Evolutionary conservation across 1,140 invertebrate genomes (phyloP).

Genomic region (Drusus annulatus): DNA sequence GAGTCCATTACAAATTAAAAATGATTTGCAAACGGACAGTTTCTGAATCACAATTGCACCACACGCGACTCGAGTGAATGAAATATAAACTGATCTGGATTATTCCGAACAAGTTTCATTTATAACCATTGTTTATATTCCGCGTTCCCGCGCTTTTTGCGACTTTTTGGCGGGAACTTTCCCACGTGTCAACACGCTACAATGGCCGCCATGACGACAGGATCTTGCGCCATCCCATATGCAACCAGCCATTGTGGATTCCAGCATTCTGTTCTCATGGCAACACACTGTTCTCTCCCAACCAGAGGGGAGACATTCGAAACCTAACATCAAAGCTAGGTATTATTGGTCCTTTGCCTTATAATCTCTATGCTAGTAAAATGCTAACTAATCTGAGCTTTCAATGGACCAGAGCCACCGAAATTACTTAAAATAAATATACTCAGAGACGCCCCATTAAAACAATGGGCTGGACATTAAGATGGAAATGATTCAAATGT

Average conservation of each 20-base stretch:
- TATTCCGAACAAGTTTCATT: slow-evolving; percentile 57
- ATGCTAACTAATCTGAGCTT: too few relatives aligned
- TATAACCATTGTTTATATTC: slow-evolving; percentile 65
- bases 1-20: slow-evolving; percentile 45
- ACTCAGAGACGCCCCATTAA: not conserved
- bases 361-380: not conserved
- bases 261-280: slow-evolving; percentile 21
- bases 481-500: too few relatives aligned
- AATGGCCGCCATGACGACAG: slow-evolving; percentile 58
- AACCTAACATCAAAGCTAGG: too few relatives aligned
- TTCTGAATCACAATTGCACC: slow-evolving; percentile 40
- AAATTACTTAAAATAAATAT: not conserved
- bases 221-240: slow-evolving; percentile 32
- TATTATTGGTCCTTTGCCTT: not conserved
- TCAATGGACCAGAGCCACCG: not conserved
- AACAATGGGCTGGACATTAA: not conserved
- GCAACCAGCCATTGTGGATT: slow-evolving; percentile 32
- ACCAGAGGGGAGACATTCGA: slow-evolving; percentile 15
- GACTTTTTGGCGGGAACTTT: slow-evolving; percentile 69
- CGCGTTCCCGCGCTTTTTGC: slow-evolving; percentile 69
- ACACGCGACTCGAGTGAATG: slow-evolving; percentile 28
- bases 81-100: slow-evolving; percentile 36
- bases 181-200: slow-evolving; percentile 66
- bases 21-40: slow-evolving; percentile 22
- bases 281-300: not conserved